Evolutionary conservation across 1,140 invertebrate species (phyloP), one percentile per base, ranked within the genome.

Genomic region (Dryas iulia): DNA sequence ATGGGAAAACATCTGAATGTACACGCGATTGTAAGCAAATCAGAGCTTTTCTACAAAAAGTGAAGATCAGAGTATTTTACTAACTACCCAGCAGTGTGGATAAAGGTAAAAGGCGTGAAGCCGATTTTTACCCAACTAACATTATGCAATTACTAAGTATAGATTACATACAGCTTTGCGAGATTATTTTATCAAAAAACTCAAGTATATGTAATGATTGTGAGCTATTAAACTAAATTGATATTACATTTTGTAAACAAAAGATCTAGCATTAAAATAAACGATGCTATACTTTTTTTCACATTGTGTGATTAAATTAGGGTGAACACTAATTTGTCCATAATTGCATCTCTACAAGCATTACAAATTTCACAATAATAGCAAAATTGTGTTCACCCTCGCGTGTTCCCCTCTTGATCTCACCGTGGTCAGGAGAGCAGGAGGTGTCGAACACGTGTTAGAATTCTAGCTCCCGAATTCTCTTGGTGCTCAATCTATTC

Each of bases 401-500:
- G 54, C 52, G 56, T 39, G 53, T 59, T 66, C 82, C 80, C 81
- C 79, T 80, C 71, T 57, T 12, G 61, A 54, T 60, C 31, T 60
- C 56, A 59, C 71, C 69, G 77, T 77, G 77, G 78, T 78, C 79
- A 82, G 72, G 66, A 75, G 72, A 59, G 76, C 75, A 69, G 66
- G 81, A 87, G 86, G 86, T 89, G 86, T 86, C 63, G 84, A 88
- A 88, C 88, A 90, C 88, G 86, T 90, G 88, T 86, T 87, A 77
- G 77, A 79, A 82, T 84, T 79, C 83, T 82, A 80, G 80, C 68
- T 70, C 83, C 80, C 76, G 72, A 72, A 73, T 54, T 6, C 75
- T 77, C 79, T 54, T 74, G 69, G 74, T 79, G 74, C 70, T 63
- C 81, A 81, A 85, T 86, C 81, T 79, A 79, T 74, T 77, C 83